Evolutionary conservation across 2,888 invertebrate species (phyloP).

Genomic region (Punctoribates punctum): DNA sequence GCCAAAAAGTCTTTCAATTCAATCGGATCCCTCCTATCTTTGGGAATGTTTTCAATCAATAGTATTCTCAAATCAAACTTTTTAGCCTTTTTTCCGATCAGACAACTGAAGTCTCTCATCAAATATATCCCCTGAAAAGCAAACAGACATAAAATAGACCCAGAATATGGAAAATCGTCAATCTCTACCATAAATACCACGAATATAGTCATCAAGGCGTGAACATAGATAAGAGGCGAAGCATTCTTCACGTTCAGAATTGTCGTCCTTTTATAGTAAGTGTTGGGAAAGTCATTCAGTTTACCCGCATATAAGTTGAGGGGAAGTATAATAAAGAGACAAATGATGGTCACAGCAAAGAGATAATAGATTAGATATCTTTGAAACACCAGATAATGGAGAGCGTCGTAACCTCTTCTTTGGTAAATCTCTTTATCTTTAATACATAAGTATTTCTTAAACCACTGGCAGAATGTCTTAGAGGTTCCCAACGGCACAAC

Average conservation of each 20-base stretch:
- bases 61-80: background rate
- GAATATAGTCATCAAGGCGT: constrained; percentile 11
- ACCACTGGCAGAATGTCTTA: constrained; percentile 3
- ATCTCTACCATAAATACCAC: constrained; percentile 23
- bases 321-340: constrained; percentile 77
- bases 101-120: constrained; percentile 30
- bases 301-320: constrained; percentile 75
- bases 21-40: constrained; percentile 9
- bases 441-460: constrained; percentile 44
- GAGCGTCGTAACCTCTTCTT: constrained; percentile 85
- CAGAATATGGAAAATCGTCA: background rate
- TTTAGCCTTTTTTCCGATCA: background rate
- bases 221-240: constrained; percentile 41
- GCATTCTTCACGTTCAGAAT: constrained; percentile 69
- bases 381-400: constrained; percentile 89
- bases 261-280: constrained; percentile 80
- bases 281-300: background rate
- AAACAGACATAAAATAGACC: background rate
- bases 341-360: constrained; percentile 71
- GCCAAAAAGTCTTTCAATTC: constrained; percentile 7
- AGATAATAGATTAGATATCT: constrained; percentile 79
- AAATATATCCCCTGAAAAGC: constrained; percentile 22
- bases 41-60: constrained; percentile 37
- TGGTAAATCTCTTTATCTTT: constrained; percentile 66
- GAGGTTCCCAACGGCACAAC: too few relatives aligned